A percentile compares a stretch with the other conserved stretches of the same genome.
phyloP scores from a whole-genome alignment of 2,888 invertebrate species.

The Scaptomyza cyrtandrae region DNA sequence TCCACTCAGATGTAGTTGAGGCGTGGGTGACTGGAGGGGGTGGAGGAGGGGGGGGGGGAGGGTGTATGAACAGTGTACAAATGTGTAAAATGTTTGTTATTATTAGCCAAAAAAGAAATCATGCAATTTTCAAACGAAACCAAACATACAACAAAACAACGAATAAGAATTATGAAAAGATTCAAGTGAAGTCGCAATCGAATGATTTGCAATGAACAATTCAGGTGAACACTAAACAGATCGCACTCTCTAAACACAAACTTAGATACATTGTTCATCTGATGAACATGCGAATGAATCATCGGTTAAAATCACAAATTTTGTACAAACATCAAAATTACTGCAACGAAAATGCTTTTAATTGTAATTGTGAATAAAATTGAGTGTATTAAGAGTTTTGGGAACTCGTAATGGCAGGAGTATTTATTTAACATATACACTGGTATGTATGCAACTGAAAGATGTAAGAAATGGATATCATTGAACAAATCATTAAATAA shows the following conservation, averaged over 20 bases:
- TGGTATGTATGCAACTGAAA: too few species aligned
- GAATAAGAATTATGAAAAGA: slow-evolving; percentile 69
- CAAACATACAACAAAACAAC: slow-evolving; percentile 54
- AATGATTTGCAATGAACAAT: slow-evolving; percentile 63
- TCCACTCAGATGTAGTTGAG: not conserved
- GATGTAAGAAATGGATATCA: not conserved
- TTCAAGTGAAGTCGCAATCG: slow-evolving; percentile 35
- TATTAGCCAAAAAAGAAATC: slow-evolving; percentile 65
- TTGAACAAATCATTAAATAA: not conserved
- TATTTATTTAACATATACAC: not conserved
- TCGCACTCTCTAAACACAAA: not conserved
- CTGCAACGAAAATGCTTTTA: not conserved
- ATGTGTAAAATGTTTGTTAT: slow-evolving; percentile 62
- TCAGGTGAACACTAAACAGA: slow-evolving; percentile 50
- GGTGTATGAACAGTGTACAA: not conserved
- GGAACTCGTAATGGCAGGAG: too few species aligned
- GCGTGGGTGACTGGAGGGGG: too few species aligned
- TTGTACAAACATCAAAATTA: too few species aligned
- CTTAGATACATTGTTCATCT: slow-evolving; percentile 27
- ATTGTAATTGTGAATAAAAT: not conserved
- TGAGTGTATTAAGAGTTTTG: too few species aligned
- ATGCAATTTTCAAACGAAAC: slow-evolving; percentile 74
- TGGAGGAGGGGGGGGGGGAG: not conserved
- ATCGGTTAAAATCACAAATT: slow-evolving; percentile 6
- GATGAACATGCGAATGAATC: slow-evolving; percentile 30